Conservation (phyloP, 2,797 vertebrate genomes). For the Muscicapa comitata region DNA sequence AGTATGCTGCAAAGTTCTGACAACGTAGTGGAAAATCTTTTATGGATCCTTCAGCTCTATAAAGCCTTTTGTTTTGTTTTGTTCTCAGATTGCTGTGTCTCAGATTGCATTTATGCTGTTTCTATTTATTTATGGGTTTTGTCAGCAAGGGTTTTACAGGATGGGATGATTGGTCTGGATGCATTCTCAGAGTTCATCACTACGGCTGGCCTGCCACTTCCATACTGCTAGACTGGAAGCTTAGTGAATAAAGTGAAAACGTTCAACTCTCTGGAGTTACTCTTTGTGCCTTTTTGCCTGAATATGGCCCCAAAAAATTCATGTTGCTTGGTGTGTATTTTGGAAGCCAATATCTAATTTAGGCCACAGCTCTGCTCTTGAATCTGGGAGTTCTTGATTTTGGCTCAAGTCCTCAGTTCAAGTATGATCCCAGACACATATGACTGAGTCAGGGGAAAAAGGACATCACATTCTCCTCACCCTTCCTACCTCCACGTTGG, state of each 20-base stretch:
- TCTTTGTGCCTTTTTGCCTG: not conserved
- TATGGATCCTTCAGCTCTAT: not conserved
- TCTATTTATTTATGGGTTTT: not conserved
- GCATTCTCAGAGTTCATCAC: not conserved
- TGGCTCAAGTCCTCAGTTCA: not conserved
- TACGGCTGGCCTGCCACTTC: not conserved
- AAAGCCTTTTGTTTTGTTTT: not conserved
- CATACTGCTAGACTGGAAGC: not conserved
- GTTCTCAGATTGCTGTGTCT: not conserved
- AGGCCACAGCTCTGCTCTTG: not conserved
- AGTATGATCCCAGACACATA: not conserved
- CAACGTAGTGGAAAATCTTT: not conserved
- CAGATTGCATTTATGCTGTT: not conserved
- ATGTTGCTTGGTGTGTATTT: not conserved
- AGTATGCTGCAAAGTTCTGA: not conserved
- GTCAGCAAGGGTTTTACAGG: not conserved
- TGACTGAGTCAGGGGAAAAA: not conserved
- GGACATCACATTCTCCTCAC: not conserved
- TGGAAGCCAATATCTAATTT: not conserved
- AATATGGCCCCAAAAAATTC: not conserved
- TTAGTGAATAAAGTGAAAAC: not conserved
- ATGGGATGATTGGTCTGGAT: not conserved
- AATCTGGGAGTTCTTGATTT: not conserved
- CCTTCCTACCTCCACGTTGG: not conserved
- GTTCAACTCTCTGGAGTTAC: not conserved